phyloP scores from a whole-genome alignment of 2,113 vertebrate species.

The Clarias batrachus region DNA sequence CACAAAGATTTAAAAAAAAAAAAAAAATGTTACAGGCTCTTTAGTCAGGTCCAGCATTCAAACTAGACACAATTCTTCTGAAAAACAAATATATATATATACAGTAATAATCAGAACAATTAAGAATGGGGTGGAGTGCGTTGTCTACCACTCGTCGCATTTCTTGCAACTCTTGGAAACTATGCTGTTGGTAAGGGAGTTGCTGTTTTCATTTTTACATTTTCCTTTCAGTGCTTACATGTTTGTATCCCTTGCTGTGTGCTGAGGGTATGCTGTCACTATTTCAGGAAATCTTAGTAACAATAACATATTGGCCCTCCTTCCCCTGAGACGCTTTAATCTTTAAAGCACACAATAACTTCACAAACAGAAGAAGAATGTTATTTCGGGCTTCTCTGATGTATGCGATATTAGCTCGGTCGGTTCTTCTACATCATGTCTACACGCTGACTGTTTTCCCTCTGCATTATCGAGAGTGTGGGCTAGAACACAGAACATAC shows the following conservation, averaged over 20 bases:
- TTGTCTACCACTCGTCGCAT: neutral
- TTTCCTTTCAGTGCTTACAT: slow-evolving; percentile 35
- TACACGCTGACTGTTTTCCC: neutral
- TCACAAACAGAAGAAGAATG: slow-evolving; percentile 35
- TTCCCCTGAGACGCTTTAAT: slow-evolving; percentile 41
- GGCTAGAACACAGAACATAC: neutral
- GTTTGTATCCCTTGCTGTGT: slow-evolving; percentile 34
- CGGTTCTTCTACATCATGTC: neutral
- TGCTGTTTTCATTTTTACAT: slow-evolving; percentile 19
- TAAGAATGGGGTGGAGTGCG: neutral
- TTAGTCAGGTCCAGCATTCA: neutral
- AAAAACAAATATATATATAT: neutral
- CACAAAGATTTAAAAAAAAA: slow-evolving; percentile 22
- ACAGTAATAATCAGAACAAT: neutral
- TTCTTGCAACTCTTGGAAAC: neutral
- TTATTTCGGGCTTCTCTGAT: slow-evolving; percentile 42
- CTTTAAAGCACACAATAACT: slow-evolving; percentile 48
- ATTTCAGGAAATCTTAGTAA: slow-evolving; percentile 44
- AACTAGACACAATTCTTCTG: neutral
- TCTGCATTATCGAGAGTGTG: neutral
- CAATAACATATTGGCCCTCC: slow-evolving; percentile 36
- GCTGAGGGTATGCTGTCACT: slow-evolving; percentile 32
- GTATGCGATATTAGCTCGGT: slow-evolving; percentile 29
- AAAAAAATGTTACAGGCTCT: neutral
- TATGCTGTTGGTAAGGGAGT: slow-evolving; percentile 15